phyloP scores from a whole-genome alignment of 2,888 invertebrate species.

The Spodoptera exigua region DNA sequence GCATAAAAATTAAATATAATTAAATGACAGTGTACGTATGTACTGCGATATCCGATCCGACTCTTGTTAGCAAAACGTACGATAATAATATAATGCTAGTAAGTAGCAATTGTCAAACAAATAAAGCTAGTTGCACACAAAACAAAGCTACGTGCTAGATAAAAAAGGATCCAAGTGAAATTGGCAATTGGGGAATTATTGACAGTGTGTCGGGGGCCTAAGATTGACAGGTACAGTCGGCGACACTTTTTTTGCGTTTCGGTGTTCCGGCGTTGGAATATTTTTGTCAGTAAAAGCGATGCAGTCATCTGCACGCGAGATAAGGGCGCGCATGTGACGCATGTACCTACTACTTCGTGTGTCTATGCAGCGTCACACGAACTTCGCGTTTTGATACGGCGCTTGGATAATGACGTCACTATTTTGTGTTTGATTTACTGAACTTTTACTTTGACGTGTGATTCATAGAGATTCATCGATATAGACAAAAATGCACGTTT shows the following conservation, averaged over 20 bases:
- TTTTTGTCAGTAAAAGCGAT: constrained; percentile 29
- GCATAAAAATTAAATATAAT: constrained; percentile 43
- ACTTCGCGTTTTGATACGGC: constrained; percentile 3
- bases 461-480: too few species aligned
- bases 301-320: constrained; percentile 35
- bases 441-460: too few species aligned
- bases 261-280: background rate
- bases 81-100: constrained; percentile 15
- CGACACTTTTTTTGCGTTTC: background rate
- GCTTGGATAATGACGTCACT: background rate
- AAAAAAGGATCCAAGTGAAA: too few species aligned
- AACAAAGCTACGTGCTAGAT: too few species aligned
- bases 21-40: constrained; percentile 42
- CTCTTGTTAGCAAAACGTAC: constrained; percentile 23
- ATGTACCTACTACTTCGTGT: too few species aligned
- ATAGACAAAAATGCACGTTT: too few species aligned
- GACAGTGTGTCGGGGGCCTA: too few species aligned
- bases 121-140: too few species aligned
- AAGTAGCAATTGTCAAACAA: background rate
- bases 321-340: constrained; percentile 22
- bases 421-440: background rate
- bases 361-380: background rate
- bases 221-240: too few species aligned
- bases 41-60: constrained; percentile 31
- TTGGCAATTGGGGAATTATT: too few species aligned